Evolutionary conservation across 2,888 invertebrate genomes (phyloP), one percentile per base, ranked within the genome.

Genomic region (Lasioglossum calceatum): DNA sequence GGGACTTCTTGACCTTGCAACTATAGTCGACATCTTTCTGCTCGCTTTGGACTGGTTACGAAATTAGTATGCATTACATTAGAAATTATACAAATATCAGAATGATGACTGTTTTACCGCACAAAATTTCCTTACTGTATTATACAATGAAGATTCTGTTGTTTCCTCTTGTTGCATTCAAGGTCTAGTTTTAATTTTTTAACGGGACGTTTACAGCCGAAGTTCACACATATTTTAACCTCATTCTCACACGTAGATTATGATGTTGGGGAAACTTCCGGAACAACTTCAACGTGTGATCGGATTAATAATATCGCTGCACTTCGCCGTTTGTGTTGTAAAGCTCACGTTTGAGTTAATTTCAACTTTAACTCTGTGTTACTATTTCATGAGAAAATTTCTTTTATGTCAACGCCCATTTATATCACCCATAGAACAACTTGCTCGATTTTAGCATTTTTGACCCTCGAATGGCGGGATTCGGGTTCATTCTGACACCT

Each of bases 1-100:
- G 54, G 76, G 82, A 50, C 75, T 74, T 61, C 76, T 84, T 85
- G 84, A 86, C 82, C 87, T 86, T 79, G 85, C 54, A 64, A 61
- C 79, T 44, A 23, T 64, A 77, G 36, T 2, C 36, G 67, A 36
- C 10, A 50, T 44, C 61, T 5, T 58, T 64, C 79, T 61, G 74
- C 50, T 82, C 82, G 76, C 71, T 81, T 71, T 50, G 81, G 71
- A 16, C 16, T 74, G 77, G 87, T 73, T 74, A 87, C 71, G 78
- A 89, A 89, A 91, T 87, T 89, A 50, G 50, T 50, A 16, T 50
- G 16, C 16, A 50, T 54, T 23, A 8, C 5, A 54, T 54, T 8
- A 23, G 8, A 54, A 0, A 23, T 54, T 2, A 23, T 27, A 27
- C 14, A 27, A 61, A 14, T 61, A 27, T 61, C 5, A 5, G 14